Percentiles rank a stretch among this genome's conserved stretches.
phyloP scores from a whole-genome alignment of 30 jellyfish, hydroid and myxozoan species.

The Aurelia sp. region DNA sequence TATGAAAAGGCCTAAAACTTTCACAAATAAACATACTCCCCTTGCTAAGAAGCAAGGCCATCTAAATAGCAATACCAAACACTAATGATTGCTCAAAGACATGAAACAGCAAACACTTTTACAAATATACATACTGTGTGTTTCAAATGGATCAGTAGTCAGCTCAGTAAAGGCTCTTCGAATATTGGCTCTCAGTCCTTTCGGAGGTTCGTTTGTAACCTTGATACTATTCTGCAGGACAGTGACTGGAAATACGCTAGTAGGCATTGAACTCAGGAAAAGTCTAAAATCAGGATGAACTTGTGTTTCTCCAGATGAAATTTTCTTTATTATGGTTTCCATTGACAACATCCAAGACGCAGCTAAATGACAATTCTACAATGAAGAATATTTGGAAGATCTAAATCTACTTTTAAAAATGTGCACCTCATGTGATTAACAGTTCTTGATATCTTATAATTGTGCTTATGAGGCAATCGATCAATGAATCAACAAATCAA shows the following conservation, averaged over 20 bases:
- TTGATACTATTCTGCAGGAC: conserved; percentile 96
- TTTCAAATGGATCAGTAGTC: conserved; percentile 85
- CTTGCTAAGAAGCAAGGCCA: too few relatives aligned
- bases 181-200: conserved; percentile 93
- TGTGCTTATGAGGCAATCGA: too few relatives aligned
- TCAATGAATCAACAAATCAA: too few relatives aligned
- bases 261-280: conserved; percentile 97
- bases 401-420: not conserved
- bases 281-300: conserved; percentile 95
- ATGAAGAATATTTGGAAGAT: not conserved
- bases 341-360: conserved; percentile 98
- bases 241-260: conserved; percentile 92
- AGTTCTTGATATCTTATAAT: too few relatives aligned
- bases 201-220: conserved; percentile 98
- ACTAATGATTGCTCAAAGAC: too few relatives aligned
- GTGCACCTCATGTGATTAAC: too few relatives aligned
- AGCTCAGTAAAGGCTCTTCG: conserved; percentile 93
- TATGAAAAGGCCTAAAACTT: too few relatives aligned
- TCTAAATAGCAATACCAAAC: too few relatives aligned
- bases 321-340: conserved; percentile 83
- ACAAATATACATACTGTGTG: conserved; percentile 68
- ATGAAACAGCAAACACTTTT: too few relatives aligned
- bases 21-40: too few relatives aligned
- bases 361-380: conserved; percentile 96
- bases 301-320: conserved; percentile 81